These are phyloP conservation scores for Baccha elongata DNA, from an alignment of 2,888 invertebrate species.

Conservation along the genomic window DNA sequence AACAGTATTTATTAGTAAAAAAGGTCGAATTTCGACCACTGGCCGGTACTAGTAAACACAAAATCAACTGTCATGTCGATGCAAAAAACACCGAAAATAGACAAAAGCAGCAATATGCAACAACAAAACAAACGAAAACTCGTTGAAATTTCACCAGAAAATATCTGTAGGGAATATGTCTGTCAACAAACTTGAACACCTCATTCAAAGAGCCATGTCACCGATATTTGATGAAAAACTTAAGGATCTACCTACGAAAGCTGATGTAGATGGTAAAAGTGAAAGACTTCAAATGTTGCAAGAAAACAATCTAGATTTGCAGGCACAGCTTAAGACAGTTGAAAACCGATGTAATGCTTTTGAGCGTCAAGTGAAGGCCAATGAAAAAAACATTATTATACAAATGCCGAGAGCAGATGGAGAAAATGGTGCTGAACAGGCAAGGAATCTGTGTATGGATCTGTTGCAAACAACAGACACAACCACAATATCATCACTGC, in stretches of 20 bases:
- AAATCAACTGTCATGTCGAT: background rate
- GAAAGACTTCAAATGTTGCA: background rate
- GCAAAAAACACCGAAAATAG: conserved; percentile 7
- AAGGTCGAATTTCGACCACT: too few species aligned
- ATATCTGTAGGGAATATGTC: background rate
- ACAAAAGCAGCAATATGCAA: conserved; percentile 1
- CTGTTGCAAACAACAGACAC: too few species aligned
- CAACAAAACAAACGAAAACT: conserved; percentile 9
- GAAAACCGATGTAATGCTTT: too few species aligned
- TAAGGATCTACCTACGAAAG: conserved; percentile 9
- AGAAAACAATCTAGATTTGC: background rate
- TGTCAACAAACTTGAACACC: background rate
- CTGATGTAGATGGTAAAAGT: background rate
- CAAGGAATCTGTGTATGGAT: too few species aligned
- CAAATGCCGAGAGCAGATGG: too few species aligned
- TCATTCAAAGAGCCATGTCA: conserved; percentile 13
- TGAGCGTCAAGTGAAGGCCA: too few species aligned
- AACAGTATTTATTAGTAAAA: too few species aligned
- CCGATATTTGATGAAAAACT: background rate
- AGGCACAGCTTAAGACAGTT: background rate
- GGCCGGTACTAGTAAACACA: too few species aligned
- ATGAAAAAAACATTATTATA: too few species aligned
- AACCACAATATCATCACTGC: too few species aligned
- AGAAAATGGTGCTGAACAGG: too few species aligned
- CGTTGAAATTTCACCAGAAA: background rate